Base-by-base conservation (phyloP, 1,140 invertebrate genomes). In the Microplitis demolitor region DNA sequence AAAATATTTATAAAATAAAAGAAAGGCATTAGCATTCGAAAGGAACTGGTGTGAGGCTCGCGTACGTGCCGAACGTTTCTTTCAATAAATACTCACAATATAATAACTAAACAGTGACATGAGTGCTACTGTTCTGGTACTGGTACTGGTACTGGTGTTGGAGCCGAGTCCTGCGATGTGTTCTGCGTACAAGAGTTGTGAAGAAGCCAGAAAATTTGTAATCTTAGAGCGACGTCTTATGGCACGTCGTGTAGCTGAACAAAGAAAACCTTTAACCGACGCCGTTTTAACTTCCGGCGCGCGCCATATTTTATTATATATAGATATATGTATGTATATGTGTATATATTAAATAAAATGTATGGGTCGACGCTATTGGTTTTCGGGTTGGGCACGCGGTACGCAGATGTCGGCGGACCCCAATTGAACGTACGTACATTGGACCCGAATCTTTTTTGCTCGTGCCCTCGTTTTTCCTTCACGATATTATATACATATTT, bases 161-260 rank as follows among this genome's bases (percentile, higher is more conserved):
- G 24, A 24, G 24, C 24, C 24, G 24, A 45, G 39, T 9, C 39
- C 39, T 45, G 5, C 9, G 39, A 45, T 45, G 39, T 45, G 11
- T 45, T 45, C 39, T 45, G 39, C 39, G 8, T 45, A 45, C 39
- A 45, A 45, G 39, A 45, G 39, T 45, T 45, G 39, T 45, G 39
- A 50, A 45, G 76, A 77, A 76, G 72, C 74, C 77, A 71, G 66
- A 76, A 73, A 72, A 68, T 76, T 74, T 64, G 74, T 76, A 76
- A 76, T 76, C 77, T 76, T 78, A 78, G 76, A 74, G 73, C 73
- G 68, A 67, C 68, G 60, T 69, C 60, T 69, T 69, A 69, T 68
- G 69, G 71, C 71, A 73, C 68, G 71, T 62, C 50, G 34, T 31
- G 31, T 4, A 37, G 24, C 9, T 4, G 51, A n/a, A 61, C 53